Percentiles rank a stretch among this genome's conserved stretches.
These are phyloP conservation scores for Drosophila erecta DNA, from an alignment of 1,140 invertebrate genomes.

Conservation along the genomic window DNA sequence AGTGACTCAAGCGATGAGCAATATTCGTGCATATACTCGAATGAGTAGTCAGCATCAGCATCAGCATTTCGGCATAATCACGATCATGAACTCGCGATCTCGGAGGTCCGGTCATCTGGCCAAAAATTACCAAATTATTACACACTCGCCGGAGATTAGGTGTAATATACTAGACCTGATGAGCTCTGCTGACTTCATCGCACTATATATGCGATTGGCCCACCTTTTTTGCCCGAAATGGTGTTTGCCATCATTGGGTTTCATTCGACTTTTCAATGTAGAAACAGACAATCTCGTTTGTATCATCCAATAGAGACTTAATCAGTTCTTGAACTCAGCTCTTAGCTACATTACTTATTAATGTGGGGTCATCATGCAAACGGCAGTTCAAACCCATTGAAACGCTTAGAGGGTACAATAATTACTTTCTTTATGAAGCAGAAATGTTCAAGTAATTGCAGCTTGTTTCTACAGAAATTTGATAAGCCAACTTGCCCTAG, in stretches of 20 bases:
- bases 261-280: neutral
- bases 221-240: conserved; percentile 21
- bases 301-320: neutral
- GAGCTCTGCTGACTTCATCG: conserved; percentile 35
- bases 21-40: neutral
- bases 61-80: conserved; percentile 18
- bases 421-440: conserved; percentile 7
- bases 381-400: neutral
- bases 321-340: conserved; percentile 25
- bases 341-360: neutral
- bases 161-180: conserved; percentile 8
- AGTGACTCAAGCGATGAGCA: conserved; percentile 40
- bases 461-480: neutral
- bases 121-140: conserved; percentile 23
- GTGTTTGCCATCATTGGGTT: neutral
- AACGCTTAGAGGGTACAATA: neutral
- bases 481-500: conserved; percentile 11
- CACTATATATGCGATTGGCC: conserved; percentile 29
- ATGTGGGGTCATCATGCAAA: neutral
- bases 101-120: conserved; percentile 18
- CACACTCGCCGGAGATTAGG: neutral
- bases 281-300: neutral
- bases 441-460: conserved; percentile 7
- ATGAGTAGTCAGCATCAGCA: conserved; percentile 4
- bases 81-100: conserved; percentile 14